Conservation (phyloP, 1,140 invertebrate species). For the Grapholita molesta region DNA sequence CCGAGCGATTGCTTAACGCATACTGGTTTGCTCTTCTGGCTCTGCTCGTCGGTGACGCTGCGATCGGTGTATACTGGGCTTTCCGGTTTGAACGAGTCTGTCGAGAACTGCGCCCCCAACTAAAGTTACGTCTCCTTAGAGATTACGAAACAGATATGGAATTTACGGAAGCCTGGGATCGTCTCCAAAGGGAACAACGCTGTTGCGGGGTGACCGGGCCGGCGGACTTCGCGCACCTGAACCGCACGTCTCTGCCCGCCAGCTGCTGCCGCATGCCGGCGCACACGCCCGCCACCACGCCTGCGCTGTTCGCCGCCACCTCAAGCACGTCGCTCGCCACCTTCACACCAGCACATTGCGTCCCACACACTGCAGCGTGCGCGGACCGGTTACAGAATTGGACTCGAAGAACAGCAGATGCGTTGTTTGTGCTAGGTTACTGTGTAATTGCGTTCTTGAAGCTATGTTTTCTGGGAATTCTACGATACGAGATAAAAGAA, state of each 20-base stretch:
- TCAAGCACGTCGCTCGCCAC: constrained; percentile 80
- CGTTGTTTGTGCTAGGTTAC: constrained; percentile 91
- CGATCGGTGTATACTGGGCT: constrained; percentile 92
- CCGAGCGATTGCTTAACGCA: constrained; percentile 87
- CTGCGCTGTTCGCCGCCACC: constrained; percentile 82
- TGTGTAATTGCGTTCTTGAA: constrained; percentile 95
- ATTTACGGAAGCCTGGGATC: constrained; percentile 89
- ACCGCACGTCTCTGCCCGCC: constrained; percentile 68
- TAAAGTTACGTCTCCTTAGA: constrained; percentile 78
- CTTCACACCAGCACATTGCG: constrained; percentile 62
- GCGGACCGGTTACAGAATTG: constrained; percentile 84
- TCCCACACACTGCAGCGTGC: constrained; percentile 80
- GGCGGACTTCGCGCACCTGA: constrained; percentile 80
- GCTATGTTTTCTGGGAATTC: constrained; percentile 92
- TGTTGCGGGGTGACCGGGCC: constrained; percentile 90
- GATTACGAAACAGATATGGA: constrained; percentile 86
- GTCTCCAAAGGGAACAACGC: constrained; percentile 84
- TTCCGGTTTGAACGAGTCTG: constrained; percentile 88
- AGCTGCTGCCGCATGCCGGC: constrained; percentile 78
- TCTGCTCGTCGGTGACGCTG: constrained; percentile 89
- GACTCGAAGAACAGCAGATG: constrained; percentile 87
- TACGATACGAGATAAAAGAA: constrained; percentile 90
- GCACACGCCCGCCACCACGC: constrained; percentile 58
- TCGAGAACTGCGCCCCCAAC: constrained; percentile 83
- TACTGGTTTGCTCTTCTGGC: constrained; percentile 91